Base-by-base conservation (phyloP, 2,113 vertebrate genomes). In the Forbesichthys agassizii region DNA sequence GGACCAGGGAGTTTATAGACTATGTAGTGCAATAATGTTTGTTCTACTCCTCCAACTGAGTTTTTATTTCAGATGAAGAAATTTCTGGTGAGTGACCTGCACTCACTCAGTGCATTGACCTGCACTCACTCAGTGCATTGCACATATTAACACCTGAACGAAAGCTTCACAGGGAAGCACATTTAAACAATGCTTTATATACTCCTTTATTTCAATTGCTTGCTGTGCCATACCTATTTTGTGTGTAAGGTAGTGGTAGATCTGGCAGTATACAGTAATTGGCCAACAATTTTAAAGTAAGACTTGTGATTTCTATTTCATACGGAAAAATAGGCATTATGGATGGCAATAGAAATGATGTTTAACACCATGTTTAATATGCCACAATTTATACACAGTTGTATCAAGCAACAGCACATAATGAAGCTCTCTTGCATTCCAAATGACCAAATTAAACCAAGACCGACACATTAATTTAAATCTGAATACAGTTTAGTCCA, bases 11-110 rank as follows among this genome's bases (percentile, higher is more conserved):
- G 74, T 68, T 83, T 61, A 20, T 67, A 16, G 70, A 71, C 61
- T 11, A 75, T 68, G 71, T 82, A 63, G 68, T 75, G 83, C 77
- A 78, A 85, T 81, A 86, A 87, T 87, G 77, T 72, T 68, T 49
- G 0, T 65, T 67, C 11, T 64, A 54, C 71, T 27, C 76, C 33
- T 16, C 16, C 33, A 1, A 65, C 13, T 57, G 18, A 4, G 12
- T 42, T 33, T 11, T 11, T 58, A 33, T 4, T 27, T 42, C 33
- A 7, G 12, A 13, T 42, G 33, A 36, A 42, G 58, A 6, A 11
- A 4, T n/a, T 27, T n/a, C 0, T 33, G 14, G 3, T 55, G 9
- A 18, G 10, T 53, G 68, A 66, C 13, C 2, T 54, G 51, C n/a
- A 58, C 9, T 18, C 56, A 51, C 63, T 75, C 52, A 33, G 53